phyloP scores from a whole-genome alignment of 1,140 invertebrate genomes.

The Drosophila arizonae region DNA sequence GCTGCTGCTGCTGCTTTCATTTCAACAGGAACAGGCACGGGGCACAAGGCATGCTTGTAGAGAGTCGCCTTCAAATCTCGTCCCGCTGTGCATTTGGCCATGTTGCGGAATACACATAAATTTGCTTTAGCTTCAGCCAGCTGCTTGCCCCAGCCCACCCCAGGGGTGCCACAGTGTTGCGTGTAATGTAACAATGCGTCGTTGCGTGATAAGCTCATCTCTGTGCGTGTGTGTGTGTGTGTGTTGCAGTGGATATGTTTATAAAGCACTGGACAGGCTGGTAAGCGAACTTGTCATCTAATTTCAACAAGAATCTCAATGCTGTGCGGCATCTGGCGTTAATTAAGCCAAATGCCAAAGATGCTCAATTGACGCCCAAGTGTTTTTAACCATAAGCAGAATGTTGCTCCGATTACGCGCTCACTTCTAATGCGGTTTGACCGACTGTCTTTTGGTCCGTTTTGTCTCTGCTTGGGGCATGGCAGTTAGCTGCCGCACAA shows the following conservation, averaged over 20 bases:
- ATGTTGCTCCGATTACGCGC: conserved; percentile 60
- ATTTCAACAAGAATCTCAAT: conserved; percentile 57
- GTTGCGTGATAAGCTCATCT: conserved; percentile 29
- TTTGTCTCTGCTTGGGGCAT: conserved; percentile 43
- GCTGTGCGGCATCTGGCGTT: conserved; percentile 59
- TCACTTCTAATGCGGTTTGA: conserved; percentile 59
- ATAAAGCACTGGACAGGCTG: conserved; percentile 27
- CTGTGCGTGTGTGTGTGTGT: conserved; percentile 2
- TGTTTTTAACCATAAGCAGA: conserved; percentile 73
- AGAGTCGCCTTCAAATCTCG: conserved; percentile 30
- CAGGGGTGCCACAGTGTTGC: conserved; percentile 51
- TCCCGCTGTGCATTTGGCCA: conserved; percentile 65
- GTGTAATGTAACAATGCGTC: conserved; percentile 53
- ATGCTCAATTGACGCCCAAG: conserved; percentile 79
- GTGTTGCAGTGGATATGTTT: conserved; percentile 36
- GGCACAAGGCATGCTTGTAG: conserved; percentile 14
- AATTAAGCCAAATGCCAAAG: conserved; percentile 79
- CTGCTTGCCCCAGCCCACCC: neutral
- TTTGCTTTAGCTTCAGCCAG: conserved; percentile 32
- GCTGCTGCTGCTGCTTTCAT: conserved; percentile 59
- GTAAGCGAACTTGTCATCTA: conserved; percentile 37
- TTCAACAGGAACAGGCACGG: conserved; percentile 64
- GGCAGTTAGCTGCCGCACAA: conserved; percentile 55
- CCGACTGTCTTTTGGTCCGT: neutral
- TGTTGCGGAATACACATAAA: conserved; percentile 58